Base-by-base conservation (phyloP, 2,888 invertebrate genomes). In the Sepioteuthis lessoniana region DNA sequence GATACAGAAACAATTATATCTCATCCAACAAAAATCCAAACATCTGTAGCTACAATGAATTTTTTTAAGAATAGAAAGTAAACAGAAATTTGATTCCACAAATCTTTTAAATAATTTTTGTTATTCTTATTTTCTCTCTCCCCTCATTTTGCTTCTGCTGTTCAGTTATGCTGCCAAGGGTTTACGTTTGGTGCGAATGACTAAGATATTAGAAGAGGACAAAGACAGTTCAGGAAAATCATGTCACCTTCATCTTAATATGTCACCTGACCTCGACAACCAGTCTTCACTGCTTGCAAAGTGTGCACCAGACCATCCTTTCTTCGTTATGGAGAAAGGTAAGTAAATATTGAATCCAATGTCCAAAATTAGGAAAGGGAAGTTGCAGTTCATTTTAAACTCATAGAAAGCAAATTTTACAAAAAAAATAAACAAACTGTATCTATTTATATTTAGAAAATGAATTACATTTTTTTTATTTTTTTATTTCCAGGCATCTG, bases 241-340 rank as follows among this genome's bases (percentile, higher is more conserved):
- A 92, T 92, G 92, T 46, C 46, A 92, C 31, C 94, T 95, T 0
- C 94, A 95, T 38, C 94, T 96, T 46, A 94, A 95, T 37, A 95
- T 96, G 92, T 95, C 95, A 19, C 95, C 96, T 46, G 95, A 94
- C 46, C 93, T 95, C 60, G 38, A 94, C 21, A 93, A 93, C 35
- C 95, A 96, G 94, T 95, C 95, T 90, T 96, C 96, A 93, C 94
- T 97, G n/a, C 93, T 95, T 60, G 97, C 96, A 35, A 95, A 96
- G 91, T 97, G 97, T 94, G 94, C 96, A 10, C 95, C 95, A 28
- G 96, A 97, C 94, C 97, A 97, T 95, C 97, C 97, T 35, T 97
- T 97, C 95, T 97, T 97, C 95, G 97, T 97, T 37, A 96, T 96
- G 95, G 96, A 97, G 92, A 97, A 97, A 96, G 97, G 97, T 97